phyloP scores from a whole-genome alignment of 2,113 vertebrate species.

The Anolis carolinensis region DNA sequence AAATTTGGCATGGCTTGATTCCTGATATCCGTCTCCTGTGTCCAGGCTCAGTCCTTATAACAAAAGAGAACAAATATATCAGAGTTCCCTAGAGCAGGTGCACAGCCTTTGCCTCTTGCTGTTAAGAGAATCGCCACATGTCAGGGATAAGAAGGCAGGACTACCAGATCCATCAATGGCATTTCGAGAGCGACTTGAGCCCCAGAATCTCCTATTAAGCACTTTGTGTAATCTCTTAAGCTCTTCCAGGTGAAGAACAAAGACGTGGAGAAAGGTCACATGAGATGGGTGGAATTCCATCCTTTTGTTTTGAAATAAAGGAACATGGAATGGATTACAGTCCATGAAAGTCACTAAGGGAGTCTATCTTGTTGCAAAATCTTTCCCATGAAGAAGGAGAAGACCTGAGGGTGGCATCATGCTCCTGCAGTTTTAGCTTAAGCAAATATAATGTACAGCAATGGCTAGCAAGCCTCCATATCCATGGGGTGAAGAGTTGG shows the following conservation, averaged over 20 bases:
- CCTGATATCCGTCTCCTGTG: too few relatives aligned
- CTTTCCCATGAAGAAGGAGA: neutral
- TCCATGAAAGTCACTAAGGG: neutral
- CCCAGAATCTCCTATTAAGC: neutral
- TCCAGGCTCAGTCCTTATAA: too few relatives aligned
- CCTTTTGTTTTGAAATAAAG: neutral
- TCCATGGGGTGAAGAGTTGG: too few relatives aligned
- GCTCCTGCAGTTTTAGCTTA: neutral
- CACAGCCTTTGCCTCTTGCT: too few relatives aligned
- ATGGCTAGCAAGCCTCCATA: too few relatives aligned
- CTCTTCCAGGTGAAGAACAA: neutral
- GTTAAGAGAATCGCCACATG: neutral
- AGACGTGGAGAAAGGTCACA: neutral
- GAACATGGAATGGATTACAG: neutral
- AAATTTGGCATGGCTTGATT: too few relatives aligned
- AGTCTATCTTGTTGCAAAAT: neutral
- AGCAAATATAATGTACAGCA: neutral
- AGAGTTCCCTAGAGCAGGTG: too few relatives aligned
- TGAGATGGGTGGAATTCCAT: neutral
- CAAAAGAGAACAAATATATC: neutral
- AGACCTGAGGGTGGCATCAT: neutral
- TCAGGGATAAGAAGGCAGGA: neutral
- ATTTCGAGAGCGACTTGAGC: neutral
- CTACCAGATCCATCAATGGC: neutral
- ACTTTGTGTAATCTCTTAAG: neutral